Evolutionary conservation across 2,888 invertebrate species (phyloP).

Genomic region (Cataglyphis albicans): DNA sequence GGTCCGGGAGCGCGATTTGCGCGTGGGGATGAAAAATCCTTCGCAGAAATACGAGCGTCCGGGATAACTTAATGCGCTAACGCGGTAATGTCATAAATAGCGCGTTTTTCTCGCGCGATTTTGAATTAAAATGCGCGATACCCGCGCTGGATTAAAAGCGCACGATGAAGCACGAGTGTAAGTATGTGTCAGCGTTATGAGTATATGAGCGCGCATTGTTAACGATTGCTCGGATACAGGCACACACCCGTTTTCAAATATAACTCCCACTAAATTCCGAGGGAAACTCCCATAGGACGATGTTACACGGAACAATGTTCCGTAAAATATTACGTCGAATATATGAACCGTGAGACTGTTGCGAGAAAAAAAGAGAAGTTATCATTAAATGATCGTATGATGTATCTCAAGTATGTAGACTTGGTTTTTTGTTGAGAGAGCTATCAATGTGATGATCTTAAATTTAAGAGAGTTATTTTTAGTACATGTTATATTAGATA

Average conservation of each 20-base stretch:
- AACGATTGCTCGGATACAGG: conserved; percentile 32
- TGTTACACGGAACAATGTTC: conserved; percentile 45
- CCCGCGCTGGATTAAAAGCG: conserved; percentile 38
- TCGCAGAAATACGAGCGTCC: conserved; percentile 1
- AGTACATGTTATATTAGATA: not conserved
- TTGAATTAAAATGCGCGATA: conserved; percentile 45
- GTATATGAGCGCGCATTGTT: conserved; percentile 19
- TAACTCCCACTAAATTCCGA: conserved; percentile 38
- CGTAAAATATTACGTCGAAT: conserved; percentile 23
- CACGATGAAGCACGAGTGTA: conserved; percentile 16
- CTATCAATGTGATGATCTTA: not conserved
- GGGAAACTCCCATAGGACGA: conserved; percentile 24
- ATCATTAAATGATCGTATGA: conserved; percentile 10
- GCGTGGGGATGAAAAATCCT: not conserved
- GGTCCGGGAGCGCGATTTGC: not conserved
- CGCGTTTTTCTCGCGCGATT: conserved; percentile 1
- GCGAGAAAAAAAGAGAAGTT: not conserved
- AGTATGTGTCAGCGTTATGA: not conserved
- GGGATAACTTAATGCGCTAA: conserved; percentile 12
- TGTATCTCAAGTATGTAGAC: not conserved
- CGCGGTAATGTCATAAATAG: conserved; percentile 25
- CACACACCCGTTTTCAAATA: conserved; percentile 40
- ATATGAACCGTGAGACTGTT: conserved; percentile 13
- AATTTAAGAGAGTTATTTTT: not conserved
- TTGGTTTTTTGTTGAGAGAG: not conserved